These are phyloP conservation scores for Microctonus brassicae DNA, from an alignment of 2,888 invertebrate species.

Conservation along the genomic window DNA sequence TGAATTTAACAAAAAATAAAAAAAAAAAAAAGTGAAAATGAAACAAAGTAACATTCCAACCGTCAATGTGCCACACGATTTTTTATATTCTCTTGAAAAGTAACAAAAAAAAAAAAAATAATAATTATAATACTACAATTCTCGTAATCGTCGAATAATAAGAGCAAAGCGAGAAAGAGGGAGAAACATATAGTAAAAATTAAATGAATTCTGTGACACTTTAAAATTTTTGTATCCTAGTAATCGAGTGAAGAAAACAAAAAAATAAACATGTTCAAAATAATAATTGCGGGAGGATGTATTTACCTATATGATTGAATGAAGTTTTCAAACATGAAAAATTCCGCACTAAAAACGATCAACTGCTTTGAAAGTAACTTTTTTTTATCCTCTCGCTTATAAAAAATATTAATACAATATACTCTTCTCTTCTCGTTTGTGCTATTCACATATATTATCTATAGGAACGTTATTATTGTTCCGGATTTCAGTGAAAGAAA, in stretches of 20 bases:
- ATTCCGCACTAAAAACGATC: constrained; percentile 11
- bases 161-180: constrained; percentile 13
- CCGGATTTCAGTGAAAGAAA: constrained; percentile 6
- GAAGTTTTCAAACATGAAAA: constrained; percentile 19
- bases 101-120: constrained; percentile 42
- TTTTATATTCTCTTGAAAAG: constrained; percentile 67
- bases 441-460: constrained; percentile 14
- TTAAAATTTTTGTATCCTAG: background rate
- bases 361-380: background rate
- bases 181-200: constrained; percentile 12
- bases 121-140: constrained; percentile 35
- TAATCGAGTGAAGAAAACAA: background rate
- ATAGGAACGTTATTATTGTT: constrained; percentile 28
- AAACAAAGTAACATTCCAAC: constrained; percentile 75
- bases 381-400: constrained; percentile 16
- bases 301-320: background rate
- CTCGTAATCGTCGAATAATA: constrained; percentile 32
- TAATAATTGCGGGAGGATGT: background rate
- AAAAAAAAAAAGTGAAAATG: constrained; percentile 52
- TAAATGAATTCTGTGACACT: background rate
- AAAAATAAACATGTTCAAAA: background rate
- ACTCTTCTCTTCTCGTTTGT: constrained; percentile 16
- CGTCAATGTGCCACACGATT: constrained; percentile 77
- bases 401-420: background rate
- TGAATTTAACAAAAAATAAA: constrained; percentile 63